These are phyloP conservation scores for Rhodeus uyekii DNA, from an alignment of 2,797 vertebrate species.

Conservation along the genomic window DNA sequence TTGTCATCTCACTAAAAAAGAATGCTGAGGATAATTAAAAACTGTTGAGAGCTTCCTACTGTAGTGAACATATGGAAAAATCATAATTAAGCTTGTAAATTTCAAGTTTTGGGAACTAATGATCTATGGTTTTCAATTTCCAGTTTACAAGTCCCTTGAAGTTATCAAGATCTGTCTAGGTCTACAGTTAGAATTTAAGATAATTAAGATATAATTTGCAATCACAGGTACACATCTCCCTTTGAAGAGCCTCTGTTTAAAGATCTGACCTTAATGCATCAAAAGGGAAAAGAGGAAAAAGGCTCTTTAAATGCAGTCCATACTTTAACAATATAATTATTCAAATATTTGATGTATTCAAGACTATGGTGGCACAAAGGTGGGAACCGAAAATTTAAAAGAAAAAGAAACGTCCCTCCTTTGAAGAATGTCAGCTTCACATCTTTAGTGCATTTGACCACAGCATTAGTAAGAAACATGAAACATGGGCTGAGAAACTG, in stretches of 20 bases:
- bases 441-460: background rate
- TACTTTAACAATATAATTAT: background rate
- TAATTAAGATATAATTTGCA: background rate
- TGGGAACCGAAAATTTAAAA: background rate
- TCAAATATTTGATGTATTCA: background rate
- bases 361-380: background rate
- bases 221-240: background rate
- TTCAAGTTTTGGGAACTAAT: background rate
- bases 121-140: background rate
- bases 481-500: conserved; percentile 2
- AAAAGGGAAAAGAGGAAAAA: background rate
- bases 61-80: background rate
- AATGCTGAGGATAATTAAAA: background rate
- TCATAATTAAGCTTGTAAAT: background rate
- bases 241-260: background rate
- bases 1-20: conserved; percentile 24
- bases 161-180: background rate
- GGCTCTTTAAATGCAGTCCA: background rate
- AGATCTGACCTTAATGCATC: background rate
- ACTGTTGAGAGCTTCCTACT: conserved; percentile 16
- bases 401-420: background rate
- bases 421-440: background rate
- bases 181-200: no score
- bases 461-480: background rate
- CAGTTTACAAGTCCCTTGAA: background rate